Conservation (phyloP, 2,888 invertebrate species). For the Ophioninae sp. region DNA sequence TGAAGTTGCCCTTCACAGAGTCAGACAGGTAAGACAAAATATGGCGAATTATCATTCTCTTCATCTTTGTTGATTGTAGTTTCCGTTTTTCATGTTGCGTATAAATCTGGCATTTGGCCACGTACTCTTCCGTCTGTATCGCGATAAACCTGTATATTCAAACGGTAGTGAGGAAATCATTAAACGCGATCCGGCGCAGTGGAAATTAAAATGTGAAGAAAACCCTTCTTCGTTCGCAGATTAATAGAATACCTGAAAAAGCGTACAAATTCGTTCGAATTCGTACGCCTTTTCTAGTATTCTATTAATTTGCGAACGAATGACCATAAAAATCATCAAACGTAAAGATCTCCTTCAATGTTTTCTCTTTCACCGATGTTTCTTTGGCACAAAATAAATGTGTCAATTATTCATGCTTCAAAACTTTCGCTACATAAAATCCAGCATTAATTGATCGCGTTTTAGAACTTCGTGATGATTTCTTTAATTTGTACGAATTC, state of each 20-base stretch:
- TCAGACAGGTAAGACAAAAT: constrained; percentile 87
- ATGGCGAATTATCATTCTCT: neutral
- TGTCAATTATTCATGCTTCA: neutral
- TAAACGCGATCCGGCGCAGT: constrained; percentile 50
- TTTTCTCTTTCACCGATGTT: neutral
- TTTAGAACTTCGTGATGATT: neutral
- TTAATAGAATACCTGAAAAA: neutral
- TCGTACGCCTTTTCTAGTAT: too few relatives aligned
- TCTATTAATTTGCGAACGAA: too few relatives aligned
- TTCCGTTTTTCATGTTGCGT: neutral
- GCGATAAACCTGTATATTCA: constrained; percentile 30
- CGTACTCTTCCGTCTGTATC: constrained; percentile 19
- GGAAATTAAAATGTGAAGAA: constrained; percentile 1
- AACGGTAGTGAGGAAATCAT: constrained; percentile 38
- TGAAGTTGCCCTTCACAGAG: constrained; percentile 89
- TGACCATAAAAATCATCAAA: neutral
- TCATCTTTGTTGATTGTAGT: constrained; percentile 5
- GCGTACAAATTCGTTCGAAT: neutral
- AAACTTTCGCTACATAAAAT: neutral
- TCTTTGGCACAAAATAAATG: neutral
- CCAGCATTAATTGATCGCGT: neutral
- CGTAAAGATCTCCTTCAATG: neutral
- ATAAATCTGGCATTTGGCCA: constrained; percentile 31
- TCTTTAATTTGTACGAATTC: neutral
- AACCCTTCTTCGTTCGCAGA: neutral